Evolutionary conservation across 2,888 invertebrate species (phyloP).

Genomic region (Lasioglossum figueresi): DNA sequence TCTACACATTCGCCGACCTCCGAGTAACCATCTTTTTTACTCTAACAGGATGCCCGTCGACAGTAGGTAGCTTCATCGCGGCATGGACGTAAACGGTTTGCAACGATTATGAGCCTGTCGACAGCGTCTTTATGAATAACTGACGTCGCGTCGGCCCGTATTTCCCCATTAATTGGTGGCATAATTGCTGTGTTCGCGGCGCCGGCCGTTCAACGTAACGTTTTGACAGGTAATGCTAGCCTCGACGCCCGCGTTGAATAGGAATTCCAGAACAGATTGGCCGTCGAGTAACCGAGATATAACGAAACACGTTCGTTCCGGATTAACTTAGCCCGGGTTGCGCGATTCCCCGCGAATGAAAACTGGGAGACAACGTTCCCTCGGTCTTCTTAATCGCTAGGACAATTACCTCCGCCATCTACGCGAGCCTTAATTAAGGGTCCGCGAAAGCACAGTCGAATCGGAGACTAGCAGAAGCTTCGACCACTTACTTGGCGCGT

Average conservation of each 20-base stretch:
- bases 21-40: constrained; percentile 50
- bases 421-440: constrained; percentile 19
- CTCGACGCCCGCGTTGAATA: background rate
- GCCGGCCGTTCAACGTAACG: constrained; percentile 22
- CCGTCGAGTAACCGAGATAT: background rate
- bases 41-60: too few relatives aligned
- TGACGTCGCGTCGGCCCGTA: constrained; percentile 54
- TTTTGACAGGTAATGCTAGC: constrained; percentile 29
- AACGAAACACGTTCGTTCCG: background rate
- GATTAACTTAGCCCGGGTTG: background rate
- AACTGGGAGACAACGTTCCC: background rate
- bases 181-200: constrained; percentile 51
- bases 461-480: constrained; percentile 38
- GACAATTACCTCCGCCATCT: constrained; percentile 9
- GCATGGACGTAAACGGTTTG: constrained; percentile 34
- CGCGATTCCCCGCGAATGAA: background rate
- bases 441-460: background rate
- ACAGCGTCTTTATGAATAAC: constrained; percentile 55
- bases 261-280: background rate
- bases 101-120: constrained; percentile 60
- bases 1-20: constrained; percentile 42
- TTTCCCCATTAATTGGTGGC: constrained; percentile 60
- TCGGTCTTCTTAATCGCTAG: constrained; percentile 8
- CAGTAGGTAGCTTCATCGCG: background rate
- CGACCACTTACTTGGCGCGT: constrained; percentile 76